Evolutionary conservation across 2,888 invertebrate genomes (phyloP).

Genomic region (Lasioglossum zephyrum): DNA sequence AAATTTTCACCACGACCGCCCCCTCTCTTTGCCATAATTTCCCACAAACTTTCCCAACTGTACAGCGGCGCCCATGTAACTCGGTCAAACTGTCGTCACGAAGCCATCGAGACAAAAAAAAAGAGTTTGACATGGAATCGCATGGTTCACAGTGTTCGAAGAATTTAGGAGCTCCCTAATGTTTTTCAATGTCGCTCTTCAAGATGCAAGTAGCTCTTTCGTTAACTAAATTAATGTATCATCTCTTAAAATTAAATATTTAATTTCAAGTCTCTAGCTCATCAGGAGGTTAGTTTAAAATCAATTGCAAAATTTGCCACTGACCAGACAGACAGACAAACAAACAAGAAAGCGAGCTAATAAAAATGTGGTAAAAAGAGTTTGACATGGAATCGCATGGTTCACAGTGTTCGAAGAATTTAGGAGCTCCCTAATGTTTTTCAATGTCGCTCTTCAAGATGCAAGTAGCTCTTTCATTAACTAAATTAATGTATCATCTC

Average conservation of each 20-base stretch:
- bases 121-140: background rate
- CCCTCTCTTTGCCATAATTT: slow-evolving; percentile 19
- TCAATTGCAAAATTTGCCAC: too few species aligned
- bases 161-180: background rate
- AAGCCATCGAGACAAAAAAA: background rate
- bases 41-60: slow-evolving; percentile 28
- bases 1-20: slow-evolving; percentile 35
- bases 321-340: too few species aligned
- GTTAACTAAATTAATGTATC: background rate
- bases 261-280: too few species aligned
- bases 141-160: background rate
- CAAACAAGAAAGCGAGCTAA: too few species aligned
- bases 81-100: background rate
- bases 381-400: background rate
- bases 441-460: background rate
- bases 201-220: background rate
- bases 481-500: background rate
- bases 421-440: background rate
- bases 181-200: background rate
- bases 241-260: background rate
- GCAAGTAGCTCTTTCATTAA: background rate
- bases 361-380: background rate
- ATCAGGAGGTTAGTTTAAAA: too few species aligned
- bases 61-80: background rate
- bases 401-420: background rate